phyloP scores from a whole-genome alignment of 2,888 invertebrate species.

The Opisthograptis luteolata region DNA sequence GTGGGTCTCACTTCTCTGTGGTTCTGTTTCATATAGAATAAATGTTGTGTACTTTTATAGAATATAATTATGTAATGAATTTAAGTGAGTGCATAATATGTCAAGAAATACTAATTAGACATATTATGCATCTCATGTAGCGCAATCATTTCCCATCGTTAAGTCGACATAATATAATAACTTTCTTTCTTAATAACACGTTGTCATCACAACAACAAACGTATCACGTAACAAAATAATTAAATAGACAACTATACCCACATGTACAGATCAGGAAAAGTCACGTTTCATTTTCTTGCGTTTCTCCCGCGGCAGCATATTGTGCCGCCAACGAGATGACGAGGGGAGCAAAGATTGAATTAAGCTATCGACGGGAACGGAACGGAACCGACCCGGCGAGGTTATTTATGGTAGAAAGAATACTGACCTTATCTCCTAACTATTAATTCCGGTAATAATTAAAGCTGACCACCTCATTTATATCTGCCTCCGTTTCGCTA shows the following conservation, averaged over 20 bases:
- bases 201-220: slow-evolving; percentile 10
- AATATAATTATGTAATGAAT: no score
- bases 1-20: no score
- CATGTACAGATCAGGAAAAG: slow-evolving; percentile 47
- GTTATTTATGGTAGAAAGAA: slow-evolving; percentile 72
- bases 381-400: slow-evolving; percentile 53
- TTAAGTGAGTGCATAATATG: no score
- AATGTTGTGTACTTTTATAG: no score
- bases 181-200: neutral
- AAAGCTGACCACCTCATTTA: slow-evolving; percentile 67
- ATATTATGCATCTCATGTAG: no score
- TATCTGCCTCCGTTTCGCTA: slow-evolving; percentile 45
- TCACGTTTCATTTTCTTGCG: slow-evolving; percentile 60
- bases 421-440: slow-evolving; percentile 70
- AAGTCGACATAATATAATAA: no score
- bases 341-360: slow-evolving; percentile 78
- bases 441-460: slow-evolving; percentile 78
- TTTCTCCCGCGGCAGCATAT: slow-evolving; percentile 62
- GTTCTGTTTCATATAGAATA: no score
- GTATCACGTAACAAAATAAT: slow-evolving; percentile 32
- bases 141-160: no score
- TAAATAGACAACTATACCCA: slow-evolving; percentile 23
- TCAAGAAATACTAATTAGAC: no score
- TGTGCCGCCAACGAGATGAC: slow-evolving; percentile 57
- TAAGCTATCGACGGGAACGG: slow-evolving; percentile 71